A percentile compares a stretch with the other conserved stretches of the same genome.
Conservation (phyloP, 1,140 invertebrate species). For the Pinna nobilis region DNA sequence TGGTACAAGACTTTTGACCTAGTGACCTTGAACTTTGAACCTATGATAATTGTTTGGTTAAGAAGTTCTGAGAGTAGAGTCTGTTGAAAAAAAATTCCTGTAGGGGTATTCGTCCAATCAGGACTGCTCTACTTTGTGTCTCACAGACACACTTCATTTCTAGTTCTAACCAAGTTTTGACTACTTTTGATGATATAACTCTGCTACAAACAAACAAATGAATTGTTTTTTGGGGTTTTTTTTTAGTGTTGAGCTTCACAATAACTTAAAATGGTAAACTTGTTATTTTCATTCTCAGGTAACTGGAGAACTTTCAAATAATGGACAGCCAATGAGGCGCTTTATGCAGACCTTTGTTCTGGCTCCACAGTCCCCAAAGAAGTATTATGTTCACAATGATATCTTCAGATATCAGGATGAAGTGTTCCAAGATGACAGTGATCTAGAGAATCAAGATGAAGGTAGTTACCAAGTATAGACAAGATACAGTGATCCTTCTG, state of each 20-base stretch:
- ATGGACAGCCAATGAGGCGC: constrained; percentile 94
- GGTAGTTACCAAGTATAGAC: constrained; percentile 3
- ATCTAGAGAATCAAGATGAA: constrained; percentile 80
- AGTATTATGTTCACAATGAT: constrained; percentile 98
- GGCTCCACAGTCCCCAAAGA: constrained; percentile 94
- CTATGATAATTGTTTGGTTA: too few relatives aligned
- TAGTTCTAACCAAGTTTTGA: too few relatives aligned
- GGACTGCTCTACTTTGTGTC: too few relatives aligned
- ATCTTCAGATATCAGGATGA: constrained; percentile 98
- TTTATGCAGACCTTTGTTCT: constrained; percentile 99
- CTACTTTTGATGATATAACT: too few relatives aligned
- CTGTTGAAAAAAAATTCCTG: too few relatives aligned
- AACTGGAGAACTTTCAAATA: constrained; percentile 96
- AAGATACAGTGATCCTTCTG: too few relatives aligned
- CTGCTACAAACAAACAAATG: background rate
- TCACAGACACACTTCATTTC: too few relatives aligned
- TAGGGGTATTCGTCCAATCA: too few relatives aligned
- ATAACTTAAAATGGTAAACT: background rate
- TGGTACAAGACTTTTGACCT: too few relatives aligned
- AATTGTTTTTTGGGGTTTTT: background rate
- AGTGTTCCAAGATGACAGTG: constrained; percentile 84
- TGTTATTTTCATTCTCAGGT: constrained; percentile 78
- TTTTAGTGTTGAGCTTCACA: background rate
- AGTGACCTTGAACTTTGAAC: too few relatives aligned
- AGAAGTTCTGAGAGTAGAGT: too few relatives aligned